phyloP scores from a whole-genome alignment of 2,888 invertebrate species.

The Andrena praecox region DNA sequence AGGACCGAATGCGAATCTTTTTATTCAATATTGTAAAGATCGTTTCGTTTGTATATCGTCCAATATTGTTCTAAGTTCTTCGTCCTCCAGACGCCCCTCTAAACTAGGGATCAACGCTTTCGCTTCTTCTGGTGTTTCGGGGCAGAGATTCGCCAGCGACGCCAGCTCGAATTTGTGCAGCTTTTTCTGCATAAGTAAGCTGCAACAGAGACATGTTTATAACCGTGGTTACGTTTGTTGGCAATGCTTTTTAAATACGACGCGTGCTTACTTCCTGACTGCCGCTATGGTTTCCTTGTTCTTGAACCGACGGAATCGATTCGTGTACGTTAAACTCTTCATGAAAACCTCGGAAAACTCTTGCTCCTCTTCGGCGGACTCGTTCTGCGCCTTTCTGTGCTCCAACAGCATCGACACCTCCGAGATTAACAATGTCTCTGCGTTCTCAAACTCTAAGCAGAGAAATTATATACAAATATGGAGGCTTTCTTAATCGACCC shows the following conservation, averaged over 20 bases:
- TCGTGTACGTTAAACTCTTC: conserved; percentile 98
- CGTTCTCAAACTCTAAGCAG: conserved; percentile 96
- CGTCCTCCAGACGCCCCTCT: conserved; percentile 99
- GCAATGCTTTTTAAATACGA: neutral
- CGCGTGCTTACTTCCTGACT: conserved; percentile 92
- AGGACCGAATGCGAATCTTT: neutral
- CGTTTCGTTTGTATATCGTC: conserved; percentile 99
- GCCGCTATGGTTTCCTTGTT: conserved; percentile 99
- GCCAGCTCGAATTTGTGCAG: conserved; percentile 99
- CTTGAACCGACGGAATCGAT: conserved; percentile 98
- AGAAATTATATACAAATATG: conserved; percentile 68
- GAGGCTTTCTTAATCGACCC: conserved; percentile 50
- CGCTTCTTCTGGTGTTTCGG: conserved; percentile 99
- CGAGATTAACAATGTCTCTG: conserved; percentile 98
- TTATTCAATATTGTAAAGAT: conserved; percentile 97
- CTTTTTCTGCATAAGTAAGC: conserved; percentile 96
- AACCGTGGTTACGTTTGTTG: neutral
- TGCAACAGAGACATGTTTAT: conserved; percentile 84
- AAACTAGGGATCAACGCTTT: conserved; percentile 98
- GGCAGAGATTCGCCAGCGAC: conserved; percentile 98
- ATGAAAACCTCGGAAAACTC: conserved; percentile 99
- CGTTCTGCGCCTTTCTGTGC: conserved; percentile 98
- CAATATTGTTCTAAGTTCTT: conserved; percentile 97
- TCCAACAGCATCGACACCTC: conserved; percentile 98
- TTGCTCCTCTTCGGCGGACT: conserved; percentile 99